A percentile compares a stretch with the other conserved stretches of the same genome.
Conservation (phyloP, 2,113 vertebrate species). For the Myanophis thanlyinensis region DNA sequence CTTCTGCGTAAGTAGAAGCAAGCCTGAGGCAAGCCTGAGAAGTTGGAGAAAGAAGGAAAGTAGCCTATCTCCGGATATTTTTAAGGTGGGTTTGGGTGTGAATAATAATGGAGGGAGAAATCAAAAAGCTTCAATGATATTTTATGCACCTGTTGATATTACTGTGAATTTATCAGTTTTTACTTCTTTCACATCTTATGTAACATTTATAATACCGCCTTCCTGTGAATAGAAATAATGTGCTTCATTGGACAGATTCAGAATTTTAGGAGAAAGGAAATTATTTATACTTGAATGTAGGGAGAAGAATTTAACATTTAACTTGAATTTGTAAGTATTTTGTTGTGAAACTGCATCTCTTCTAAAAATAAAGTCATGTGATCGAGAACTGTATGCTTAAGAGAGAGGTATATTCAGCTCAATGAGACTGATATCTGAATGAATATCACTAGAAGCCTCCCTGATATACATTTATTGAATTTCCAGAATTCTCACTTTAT, state of each 20-base stretch:
- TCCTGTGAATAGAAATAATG: background rate
- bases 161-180: constrained; percentile 23
- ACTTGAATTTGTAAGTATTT: background rate
- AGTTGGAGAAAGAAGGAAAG: background rate
- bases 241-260: background rate
- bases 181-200: constrained; percentile 7
- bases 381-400: background rate
- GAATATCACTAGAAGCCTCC: background rate
- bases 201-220: background rate
- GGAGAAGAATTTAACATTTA: background rate
- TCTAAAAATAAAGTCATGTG: background rate
- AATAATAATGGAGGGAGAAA: background rate
- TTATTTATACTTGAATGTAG: background rate
- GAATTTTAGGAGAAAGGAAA: background rate
- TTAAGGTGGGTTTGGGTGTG: background rate
- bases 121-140: constrained; percentile 18
- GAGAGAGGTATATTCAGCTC: background rate
- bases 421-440: background rate
- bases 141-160: background rate
- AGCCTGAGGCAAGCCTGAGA: background rate
- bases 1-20: no score
- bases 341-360: background rate
- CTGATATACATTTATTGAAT: background rate
- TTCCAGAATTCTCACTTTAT: background rate
- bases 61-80: background rate